A percentile compares a stretch with the other conserved stretches of the same genome.
Evolutionary conservation across 2,113 vertebrate species (phyloP).

Genomic region (Siniperca chuatsi): DNA sequence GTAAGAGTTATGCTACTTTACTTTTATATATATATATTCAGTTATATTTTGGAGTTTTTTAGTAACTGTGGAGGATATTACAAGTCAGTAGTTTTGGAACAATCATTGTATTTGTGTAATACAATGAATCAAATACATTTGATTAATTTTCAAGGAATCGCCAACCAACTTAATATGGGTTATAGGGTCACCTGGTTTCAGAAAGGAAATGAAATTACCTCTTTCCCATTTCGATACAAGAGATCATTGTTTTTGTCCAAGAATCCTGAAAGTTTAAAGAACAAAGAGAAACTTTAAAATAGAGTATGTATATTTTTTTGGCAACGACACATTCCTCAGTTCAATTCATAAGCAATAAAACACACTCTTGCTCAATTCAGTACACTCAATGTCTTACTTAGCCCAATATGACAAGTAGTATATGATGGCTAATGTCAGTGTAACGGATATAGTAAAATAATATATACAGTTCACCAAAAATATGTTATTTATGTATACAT

Average conservation of each 20-base stretch:
- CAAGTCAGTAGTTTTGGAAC: background rate
- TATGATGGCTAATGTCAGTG: background rate
- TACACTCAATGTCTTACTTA: background rate
- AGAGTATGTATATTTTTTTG: background rate
- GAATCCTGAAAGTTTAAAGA: constrained; percentile 86
- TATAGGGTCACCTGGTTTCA: background rate
- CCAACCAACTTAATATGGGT: background rate
- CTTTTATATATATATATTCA: background rate
- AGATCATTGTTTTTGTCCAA: constrained; percentile 98
- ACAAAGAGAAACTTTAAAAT: background rate
- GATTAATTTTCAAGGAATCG: background rate
- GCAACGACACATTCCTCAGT: background rate
- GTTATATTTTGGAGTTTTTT: background rate
- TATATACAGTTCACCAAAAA: background rate
- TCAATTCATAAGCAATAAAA: background rate
- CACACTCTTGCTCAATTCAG: background rate
- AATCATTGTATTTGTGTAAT: background rate
- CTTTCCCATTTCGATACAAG: constrained; percentile 95
- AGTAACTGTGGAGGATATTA: background rate
- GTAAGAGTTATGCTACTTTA: background rate
- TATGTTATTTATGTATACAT: background rate
- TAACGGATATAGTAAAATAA: background rate
- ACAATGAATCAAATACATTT: background rate
- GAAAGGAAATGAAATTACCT: constrained; percentile 81
- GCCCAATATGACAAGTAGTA: background rate